Evolutionary conservation across 1,140 invertebrate genomes (phyloP), one percentile per base, ranked within the genome.

Genomic region (Drosophila ogumai): DNA sequence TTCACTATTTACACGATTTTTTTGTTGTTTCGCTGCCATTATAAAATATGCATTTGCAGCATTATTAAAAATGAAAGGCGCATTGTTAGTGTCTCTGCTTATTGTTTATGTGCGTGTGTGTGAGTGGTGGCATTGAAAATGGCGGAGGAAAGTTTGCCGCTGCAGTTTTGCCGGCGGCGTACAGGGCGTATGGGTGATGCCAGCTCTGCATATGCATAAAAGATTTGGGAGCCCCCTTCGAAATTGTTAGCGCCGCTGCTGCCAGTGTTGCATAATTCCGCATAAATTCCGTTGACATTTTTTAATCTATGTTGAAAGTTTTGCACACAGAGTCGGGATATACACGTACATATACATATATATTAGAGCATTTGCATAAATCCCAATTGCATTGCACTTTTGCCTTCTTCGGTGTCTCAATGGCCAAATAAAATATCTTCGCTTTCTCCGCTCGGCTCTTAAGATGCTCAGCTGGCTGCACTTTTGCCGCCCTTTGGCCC

Each of bases 311-410:
- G 84, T 74, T 74, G 72, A 90, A 88, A 88, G 76, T 84, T 90
- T 84, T 49, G 47, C 58, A 41, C 64, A 61, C 66, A 58, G 13
- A 44, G 31, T 19, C 36, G 25, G 19, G 9, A 58, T 28, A 56
- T 7, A 61, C 5, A 50, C 7, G 40, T 59, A 55, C n/a, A 54
- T 61, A 52, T 32, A 47, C 22, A 22, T 60, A 78, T 76, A 80
- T 87, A 82, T 88, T 80, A 68, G 68, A 80, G 49, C 77, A 88
- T 88, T 88, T 88, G 73, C 85, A 88, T 90, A 88, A 90, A 88
- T 88, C 84, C 84, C 84, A 90, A 90, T 88, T 90, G 85, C 84
- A 82, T 75, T 88, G 84, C 84, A 88, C 85, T 88, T 60, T 90
- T 84, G 67, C 68, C 77, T 66, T 61, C 75, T 55, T 25, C 65